A percentile compares a stretch with the other conserved stretches of the same genome.
phyloP scores from a whole-genome alignment of 2,888 invertebrate species.

The Pheosia tremula region DNA sequence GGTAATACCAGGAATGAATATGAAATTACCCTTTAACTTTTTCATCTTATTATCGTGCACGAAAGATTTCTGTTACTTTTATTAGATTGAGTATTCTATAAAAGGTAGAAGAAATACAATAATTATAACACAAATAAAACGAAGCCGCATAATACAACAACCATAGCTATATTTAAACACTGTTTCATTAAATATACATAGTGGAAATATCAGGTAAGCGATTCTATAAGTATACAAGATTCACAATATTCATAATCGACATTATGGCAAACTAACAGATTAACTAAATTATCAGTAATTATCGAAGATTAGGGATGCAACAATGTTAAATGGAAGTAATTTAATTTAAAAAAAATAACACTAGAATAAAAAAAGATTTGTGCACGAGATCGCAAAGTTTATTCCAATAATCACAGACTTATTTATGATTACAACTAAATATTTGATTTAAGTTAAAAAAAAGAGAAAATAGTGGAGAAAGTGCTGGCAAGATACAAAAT shows the following conservation, averaged over 20 bases:
- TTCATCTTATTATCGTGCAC: no score
- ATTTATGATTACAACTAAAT: neutral
- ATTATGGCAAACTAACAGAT: no score
- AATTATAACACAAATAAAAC: conserved; percentile 10
- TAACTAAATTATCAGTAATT: no score
- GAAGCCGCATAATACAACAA: conserved; percentile 24
- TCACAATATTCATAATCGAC: neutral
- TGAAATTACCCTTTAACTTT: neutral
- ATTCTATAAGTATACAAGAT: conserved; percentile 5
- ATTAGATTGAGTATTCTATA: no score
- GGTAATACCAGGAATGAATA: neutral
- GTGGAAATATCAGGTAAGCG: conserved; percentile 27
- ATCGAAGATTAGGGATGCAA: no score
- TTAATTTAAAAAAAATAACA: no score
- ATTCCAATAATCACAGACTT: neutral
- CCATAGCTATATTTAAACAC: conserved; percentile 33
- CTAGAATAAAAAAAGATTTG: neutral
- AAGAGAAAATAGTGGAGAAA: neutral
- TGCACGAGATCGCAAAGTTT: conserved; percentile 1
- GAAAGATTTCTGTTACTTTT: no score
- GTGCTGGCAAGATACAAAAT: neutral
- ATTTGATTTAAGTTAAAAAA: neutral
- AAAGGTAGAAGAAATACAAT: no score
- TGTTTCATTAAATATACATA: conserved; percentile 31
- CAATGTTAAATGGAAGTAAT: no score